Evolutionary conservation across 2,888 invertebrate genomes (phyloP).

Genomic region (Cyrtodaria siliqua): DNA sequence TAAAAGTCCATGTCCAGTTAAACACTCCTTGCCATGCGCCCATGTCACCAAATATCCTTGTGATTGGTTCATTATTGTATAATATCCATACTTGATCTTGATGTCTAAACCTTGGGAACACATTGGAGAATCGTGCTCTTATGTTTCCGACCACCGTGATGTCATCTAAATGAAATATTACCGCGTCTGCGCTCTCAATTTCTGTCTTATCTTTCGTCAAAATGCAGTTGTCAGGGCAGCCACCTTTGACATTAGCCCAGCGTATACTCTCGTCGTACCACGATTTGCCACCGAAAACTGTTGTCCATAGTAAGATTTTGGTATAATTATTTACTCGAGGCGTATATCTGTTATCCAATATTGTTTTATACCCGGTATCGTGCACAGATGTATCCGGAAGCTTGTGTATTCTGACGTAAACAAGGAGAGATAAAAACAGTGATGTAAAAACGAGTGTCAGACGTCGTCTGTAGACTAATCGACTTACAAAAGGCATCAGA

Average conservation of each 20-base stretch:
- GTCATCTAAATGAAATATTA: constrained; percentile 42
- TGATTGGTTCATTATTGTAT: constrained; percentile 35
- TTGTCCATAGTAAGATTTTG: constrained; percentile 39
- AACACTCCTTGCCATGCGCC: constrained; percentile 33
- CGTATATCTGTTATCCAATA: too few relatives aligned
- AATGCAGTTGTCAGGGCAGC: constrained; percentile 12
- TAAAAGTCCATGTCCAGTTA: constrained; percentile 48
- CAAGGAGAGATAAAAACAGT: too few relatives aligned
- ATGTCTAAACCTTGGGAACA: constrained; percentile 24
- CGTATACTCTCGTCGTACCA: constrained; percentile 43
- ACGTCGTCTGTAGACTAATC: too few relatives aligned
- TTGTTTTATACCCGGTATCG: too few relatives aligned
- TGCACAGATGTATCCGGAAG: too few relatives aligned
- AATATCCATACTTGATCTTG: constrained; percentile 41
- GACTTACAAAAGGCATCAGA: too few relatives aligned
- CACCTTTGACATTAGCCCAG: not conserved
- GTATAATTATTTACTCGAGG: too few relatives aligned
- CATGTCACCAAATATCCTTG: constrained; percentile 36
- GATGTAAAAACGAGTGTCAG: too few relatives aligned
- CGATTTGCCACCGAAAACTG: constrained; percentile 34
- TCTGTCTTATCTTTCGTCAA: constrained; percentile 37
- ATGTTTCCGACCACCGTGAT: constrained; percentile 26
- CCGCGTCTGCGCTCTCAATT: constrained; percentile 26
- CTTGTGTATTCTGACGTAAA: too few relatives aligned
- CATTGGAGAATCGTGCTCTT: not conserved